These are phyloP conservation scores for Circus cinereus DNA, from an alignment of 2,797 vertebrate genomes.

Conservation along the genomic window DNA sequence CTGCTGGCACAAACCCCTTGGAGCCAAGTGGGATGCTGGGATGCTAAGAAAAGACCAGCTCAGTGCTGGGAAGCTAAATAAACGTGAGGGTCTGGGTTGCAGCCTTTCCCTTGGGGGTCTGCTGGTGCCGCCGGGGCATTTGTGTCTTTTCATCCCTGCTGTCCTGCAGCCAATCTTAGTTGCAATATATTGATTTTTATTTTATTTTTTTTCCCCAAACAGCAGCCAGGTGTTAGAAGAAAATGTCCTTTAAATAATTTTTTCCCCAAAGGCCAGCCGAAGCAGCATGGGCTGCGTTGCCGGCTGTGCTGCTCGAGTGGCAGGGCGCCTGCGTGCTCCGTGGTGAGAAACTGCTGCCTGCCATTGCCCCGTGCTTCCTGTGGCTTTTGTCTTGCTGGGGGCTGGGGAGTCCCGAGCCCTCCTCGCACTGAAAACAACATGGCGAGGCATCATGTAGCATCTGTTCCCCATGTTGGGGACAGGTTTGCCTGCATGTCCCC, in stretches of 20 bases:
- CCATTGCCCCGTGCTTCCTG: rapidly evolving
- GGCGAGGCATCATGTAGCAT: neutral
- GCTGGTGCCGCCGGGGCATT: rapidly evolving
- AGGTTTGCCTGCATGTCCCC: neutral
- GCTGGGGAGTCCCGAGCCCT: neutral
- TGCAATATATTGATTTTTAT: neutral
- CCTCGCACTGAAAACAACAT: rapidly evolving
- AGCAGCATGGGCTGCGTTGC: neutral
- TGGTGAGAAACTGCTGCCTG: neutral
- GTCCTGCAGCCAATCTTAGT: neutral
- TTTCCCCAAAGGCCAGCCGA: neutral
- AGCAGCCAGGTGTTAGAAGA: neutral
- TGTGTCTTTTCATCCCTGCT: neutral
- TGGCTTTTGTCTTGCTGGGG: neutral
- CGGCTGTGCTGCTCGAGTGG: rapidly evolving
- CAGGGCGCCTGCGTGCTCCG: neutral
- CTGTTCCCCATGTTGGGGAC: neutral
- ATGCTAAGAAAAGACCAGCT: neutral
- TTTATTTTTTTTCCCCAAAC: neutral
- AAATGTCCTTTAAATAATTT: neutral
- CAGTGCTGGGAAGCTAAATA: neutral
- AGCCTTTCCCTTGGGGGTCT: neutral
- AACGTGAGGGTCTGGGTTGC: neutral
- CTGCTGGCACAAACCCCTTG: neutral
- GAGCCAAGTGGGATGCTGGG: neutral